Base-by-base conservation (phyloP, 2,888 invertebrate species). In the Ischnus inquisitorius region DNA sequence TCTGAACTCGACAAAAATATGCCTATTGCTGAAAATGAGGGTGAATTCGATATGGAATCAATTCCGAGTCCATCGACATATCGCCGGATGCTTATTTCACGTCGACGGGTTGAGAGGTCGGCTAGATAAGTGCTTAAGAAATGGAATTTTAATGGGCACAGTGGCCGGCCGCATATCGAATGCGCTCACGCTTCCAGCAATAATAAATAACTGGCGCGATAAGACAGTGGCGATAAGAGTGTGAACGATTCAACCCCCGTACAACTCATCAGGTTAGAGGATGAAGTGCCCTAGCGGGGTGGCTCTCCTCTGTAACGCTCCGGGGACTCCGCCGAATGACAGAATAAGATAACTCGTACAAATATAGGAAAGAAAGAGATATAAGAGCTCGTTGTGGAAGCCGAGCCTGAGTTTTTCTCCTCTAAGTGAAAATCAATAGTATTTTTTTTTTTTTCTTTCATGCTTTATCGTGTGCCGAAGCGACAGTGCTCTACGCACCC, bases 261-360 rank as follows among this genome's bases (percentile, higher is more conserved):
- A 22, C 68, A 39, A 60, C 57, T 68, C 69, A 62, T 69, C 69
- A 60, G 69, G 78, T 69, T 69, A 69, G 77, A 68, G 78, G 78
- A 78, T 78, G 69, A 69, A 78, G 69, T 69, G 78, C 62, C 34
- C 69, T 39, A 46, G 22, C 22, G 62, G 22, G 46, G 39, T 22
- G 34, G 22, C 28, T 46, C 48, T 41, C 39, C 68, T 60, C 43
- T 3, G 22, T 39, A 60, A 78, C 69, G 78, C 62, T 62, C 25
- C 62, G 48, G 68, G 48, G 68, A 78, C 71, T 76, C 74, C 6
- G 3, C 77, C 76, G 83, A 86, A 86, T 84, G 87, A 88, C 88
- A 88, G 88, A 88, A 87, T 86, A 87, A 89, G 90, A 90, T 90
- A 90, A 89, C 90, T 87, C 86, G 90, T 89, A 90, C 90, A 90